Percentiles rank a stretch among this genome's conserved stretches.
phyloP scores from a whole-genome alignment of 2,113 vertebrate genomes.

The Thinocorus orbignyianus region DNA sequence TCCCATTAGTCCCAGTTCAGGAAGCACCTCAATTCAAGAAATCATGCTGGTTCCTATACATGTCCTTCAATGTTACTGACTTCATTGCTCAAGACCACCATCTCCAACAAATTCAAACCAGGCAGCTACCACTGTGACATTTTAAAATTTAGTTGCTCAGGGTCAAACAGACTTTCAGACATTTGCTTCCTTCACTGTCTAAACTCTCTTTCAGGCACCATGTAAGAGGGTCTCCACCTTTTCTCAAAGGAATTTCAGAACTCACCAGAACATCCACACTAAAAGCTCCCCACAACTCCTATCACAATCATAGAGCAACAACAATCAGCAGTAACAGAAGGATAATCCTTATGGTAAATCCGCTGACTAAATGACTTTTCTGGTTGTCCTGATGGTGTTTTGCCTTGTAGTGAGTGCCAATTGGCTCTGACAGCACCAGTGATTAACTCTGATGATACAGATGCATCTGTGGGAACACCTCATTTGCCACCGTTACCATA shows the following conservation, averaged over 20 bases:
- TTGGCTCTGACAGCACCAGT: not conserved
- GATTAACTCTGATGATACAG: not conserved
- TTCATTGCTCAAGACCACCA: not conserved
- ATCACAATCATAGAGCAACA: not conserved
- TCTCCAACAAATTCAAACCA: not conserved
- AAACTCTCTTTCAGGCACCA: not conserved
- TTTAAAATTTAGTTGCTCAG: not conserved
- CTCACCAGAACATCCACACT: not conserved
- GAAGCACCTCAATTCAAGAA: not conserved
- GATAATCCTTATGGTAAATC: not conserved
- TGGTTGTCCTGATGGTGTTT: not conserved
- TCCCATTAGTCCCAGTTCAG: not conserved
- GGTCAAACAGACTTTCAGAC: not conserved
- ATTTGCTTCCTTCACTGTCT: not conserved
- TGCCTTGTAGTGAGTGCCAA: no score
- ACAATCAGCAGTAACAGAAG: not conserved
- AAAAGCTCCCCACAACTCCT: not conserved
- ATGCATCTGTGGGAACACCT: fast-evolving
- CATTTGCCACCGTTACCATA: not conserved
- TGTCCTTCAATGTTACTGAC: not conserved
- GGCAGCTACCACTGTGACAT: not conserved
- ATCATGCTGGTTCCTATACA: not conserved
- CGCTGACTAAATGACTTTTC: not conserved
- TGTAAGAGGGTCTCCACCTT: not conserved
- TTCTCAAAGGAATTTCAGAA: not conserved